Percentiles rank a stretch among this genome's conserved stretches.
Evolutionary conservation across 2,888 invertebrate genomes (phyloP).

Genomic region (Trisateles emortualis): DNA sequence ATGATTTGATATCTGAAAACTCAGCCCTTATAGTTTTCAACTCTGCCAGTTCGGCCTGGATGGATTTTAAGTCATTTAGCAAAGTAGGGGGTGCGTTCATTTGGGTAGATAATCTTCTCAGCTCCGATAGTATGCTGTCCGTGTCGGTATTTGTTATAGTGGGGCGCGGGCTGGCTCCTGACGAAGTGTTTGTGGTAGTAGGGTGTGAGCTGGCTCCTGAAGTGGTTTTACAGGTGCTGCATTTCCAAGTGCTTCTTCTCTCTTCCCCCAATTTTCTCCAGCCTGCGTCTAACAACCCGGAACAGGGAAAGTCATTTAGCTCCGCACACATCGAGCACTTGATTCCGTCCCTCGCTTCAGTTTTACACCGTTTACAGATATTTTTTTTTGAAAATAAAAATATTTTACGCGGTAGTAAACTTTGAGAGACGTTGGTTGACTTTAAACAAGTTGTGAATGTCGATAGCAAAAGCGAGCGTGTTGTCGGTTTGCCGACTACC

Average conservation of each 20-base stretch:
- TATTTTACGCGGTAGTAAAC: not conserved
- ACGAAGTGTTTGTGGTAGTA: not conserved
- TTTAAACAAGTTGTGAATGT: not conserved
- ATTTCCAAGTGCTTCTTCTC: slow-evolving; percentile 6
- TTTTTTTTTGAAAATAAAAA: too few species aligned
- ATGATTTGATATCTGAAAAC: not conserved
- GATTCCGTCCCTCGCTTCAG: too few species aligned
- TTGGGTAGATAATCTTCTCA: not conserved
- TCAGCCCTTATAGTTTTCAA: not conserved
- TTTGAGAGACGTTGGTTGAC: slow-evolving; percentile 9
- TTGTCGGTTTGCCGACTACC: too few species aligned
- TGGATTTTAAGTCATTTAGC: not conserved
- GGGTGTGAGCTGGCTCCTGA: not conserved
- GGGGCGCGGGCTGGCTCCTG: too few species aligned
- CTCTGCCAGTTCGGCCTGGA: not conserved
- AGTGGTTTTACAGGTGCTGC: not conserved
- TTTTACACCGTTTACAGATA: slow-evolving; percentile 1
- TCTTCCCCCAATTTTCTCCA: slow-evolving; percentile 3
- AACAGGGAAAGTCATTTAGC: not conserved
- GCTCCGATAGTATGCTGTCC: not conserved
- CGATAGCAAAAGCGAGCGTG: too few species aligned
- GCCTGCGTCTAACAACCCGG: not conserved
- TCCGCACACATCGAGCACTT: too few species aligned
- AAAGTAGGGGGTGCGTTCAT: not conserved
- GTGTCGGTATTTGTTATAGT: too few species aligned